phyloP scores from a whole-genome alignment of 2,797 vertebrate genomes.

The Syngnathus acus region DNA sequence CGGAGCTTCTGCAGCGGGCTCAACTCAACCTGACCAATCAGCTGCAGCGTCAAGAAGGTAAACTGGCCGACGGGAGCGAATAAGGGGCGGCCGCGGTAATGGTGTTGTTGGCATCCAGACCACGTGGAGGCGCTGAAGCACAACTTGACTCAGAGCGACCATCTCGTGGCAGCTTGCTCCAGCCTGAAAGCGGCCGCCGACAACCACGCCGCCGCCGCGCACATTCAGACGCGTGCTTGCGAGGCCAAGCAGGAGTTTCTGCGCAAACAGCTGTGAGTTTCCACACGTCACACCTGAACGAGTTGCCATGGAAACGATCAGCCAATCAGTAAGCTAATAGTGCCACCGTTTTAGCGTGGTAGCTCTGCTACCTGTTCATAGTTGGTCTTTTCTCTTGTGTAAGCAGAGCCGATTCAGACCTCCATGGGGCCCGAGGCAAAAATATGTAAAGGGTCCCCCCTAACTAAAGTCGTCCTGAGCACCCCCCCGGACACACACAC shows the following conservation, averaged over 20 bases:
- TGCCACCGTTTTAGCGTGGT: too few species aligned
- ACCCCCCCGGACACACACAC: rapidly evolving
- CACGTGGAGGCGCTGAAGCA: conserved; percentile 46
- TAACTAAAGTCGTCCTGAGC: too few species aligned
- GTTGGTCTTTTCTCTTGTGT: too few species aligned
- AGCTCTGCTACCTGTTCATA: too few species aligned
- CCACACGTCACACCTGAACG: background rate
- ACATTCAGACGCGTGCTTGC: conserved; percentile 51
- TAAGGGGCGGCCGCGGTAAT: rapidly evolving
- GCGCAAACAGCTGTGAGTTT: conserved; percentile 67
- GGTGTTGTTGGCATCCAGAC: conserved; percentile 33
- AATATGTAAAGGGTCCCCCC: too few species aligned
- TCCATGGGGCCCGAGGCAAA: too few species aligned
- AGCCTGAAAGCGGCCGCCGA: conserved; percentile 41
- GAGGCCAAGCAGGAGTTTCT: conserved; percentile 36
- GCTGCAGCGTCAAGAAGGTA: conserved; percentile 58
- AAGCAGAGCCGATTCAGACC: too few species aligned
- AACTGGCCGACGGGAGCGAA: background rate
- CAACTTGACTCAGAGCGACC: conserved; percentile 57
- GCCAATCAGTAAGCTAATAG: too few species aligned
- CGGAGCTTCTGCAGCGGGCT: conserved; percentile 37
- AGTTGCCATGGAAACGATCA: too few species aligned
- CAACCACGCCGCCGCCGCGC: conserved; percentile 46
- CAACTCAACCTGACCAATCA: conserved; percentile 55
- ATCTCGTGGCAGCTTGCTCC: conserved; percentile 26